These are phyloP conservation scores for Margarornis squamiger DNA, from an alignment of 2,797 vertebrate genomes.

Conservation along the genomic window DNA sequence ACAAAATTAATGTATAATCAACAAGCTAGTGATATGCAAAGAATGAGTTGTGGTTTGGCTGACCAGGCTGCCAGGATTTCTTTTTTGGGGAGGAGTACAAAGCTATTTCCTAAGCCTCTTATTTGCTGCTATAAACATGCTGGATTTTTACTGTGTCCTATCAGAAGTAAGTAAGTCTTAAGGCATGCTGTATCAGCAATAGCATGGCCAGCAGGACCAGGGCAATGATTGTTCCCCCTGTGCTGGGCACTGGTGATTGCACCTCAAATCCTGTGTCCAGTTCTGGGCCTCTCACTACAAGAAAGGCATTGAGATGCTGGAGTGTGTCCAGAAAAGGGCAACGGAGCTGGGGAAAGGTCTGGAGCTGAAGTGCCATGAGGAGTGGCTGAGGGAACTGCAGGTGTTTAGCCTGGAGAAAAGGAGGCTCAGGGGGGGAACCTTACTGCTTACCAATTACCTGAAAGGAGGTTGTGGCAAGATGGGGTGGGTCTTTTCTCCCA, in stretches of 20 bases:
- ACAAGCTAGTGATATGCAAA: background rate
- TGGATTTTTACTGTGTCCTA: background rate
- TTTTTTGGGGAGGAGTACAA: background rate
- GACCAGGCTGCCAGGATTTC: background rate
- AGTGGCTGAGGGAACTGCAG: background rate
- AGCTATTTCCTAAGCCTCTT: background rate
- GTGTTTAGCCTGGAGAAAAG: background rate
- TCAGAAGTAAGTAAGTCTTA: background rate
- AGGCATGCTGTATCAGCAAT: background rate
- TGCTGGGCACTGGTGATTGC: background rate
- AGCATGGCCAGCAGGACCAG: background rate
- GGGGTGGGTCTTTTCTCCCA: background rate
- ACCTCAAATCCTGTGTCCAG: fast-evolving
- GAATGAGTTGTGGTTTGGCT: background rate
- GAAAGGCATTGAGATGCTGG: background rate
- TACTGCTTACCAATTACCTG: fast-evolving
- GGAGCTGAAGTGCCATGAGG: background rate
- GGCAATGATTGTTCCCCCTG: background rate
- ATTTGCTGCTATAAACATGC: background rate
- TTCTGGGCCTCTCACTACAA: background rate
- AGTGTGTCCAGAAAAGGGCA: background rate
- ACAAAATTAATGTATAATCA: background rate
- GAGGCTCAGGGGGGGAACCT: background rate
- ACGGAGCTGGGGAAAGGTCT: background rate
- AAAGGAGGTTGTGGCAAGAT: background rate